Conservation (phyloP, 1,140 invertebrate species). For the Cotesia glomerata region DNA sequence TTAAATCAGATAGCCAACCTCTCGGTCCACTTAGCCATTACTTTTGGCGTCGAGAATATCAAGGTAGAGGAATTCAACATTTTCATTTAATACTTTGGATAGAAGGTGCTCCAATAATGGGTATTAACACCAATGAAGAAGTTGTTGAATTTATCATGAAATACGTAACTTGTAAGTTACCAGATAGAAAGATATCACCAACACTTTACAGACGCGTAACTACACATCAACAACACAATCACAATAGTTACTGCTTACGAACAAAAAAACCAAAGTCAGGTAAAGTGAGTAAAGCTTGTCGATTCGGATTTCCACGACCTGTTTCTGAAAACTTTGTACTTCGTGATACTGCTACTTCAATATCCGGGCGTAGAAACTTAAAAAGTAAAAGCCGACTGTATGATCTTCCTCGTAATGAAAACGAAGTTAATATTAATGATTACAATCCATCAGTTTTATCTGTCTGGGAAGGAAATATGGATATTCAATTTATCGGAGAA, state of each 20-base stretch:
- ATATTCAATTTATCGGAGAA: no score
- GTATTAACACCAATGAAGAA: no score
- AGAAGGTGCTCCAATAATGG: no score
- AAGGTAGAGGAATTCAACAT: no score
- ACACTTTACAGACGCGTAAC: conserved; percentile 35
- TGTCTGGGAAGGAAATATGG: neutral
- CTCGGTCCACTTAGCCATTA: no score
- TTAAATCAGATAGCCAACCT: no score
- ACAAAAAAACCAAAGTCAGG: conserved; percentile 36
- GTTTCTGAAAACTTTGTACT: conserved; percentile 32
- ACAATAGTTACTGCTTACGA: conserved; percentile 36
- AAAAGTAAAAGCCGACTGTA: conserved; percentile 41
- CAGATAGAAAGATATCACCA: no score
- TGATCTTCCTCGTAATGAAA: conserved; percentile 31
- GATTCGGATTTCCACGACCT: neutral
- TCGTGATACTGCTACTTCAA: conserved; percentile 36
- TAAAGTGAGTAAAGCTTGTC: conserved; percentile 41
- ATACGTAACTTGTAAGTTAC: no score
- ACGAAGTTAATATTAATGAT: conserved; percentile 32
- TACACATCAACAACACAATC: conserved; percentile 31
- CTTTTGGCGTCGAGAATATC: no score
- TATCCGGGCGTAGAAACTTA: conserved; percentile 39
- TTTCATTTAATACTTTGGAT: no score
- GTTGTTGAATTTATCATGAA: no score
- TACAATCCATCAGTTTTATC: neutral